Conservation (phyloP, 1,140 invertebrate genomes). For the Thaumetopoea pityocampa region DNA sequence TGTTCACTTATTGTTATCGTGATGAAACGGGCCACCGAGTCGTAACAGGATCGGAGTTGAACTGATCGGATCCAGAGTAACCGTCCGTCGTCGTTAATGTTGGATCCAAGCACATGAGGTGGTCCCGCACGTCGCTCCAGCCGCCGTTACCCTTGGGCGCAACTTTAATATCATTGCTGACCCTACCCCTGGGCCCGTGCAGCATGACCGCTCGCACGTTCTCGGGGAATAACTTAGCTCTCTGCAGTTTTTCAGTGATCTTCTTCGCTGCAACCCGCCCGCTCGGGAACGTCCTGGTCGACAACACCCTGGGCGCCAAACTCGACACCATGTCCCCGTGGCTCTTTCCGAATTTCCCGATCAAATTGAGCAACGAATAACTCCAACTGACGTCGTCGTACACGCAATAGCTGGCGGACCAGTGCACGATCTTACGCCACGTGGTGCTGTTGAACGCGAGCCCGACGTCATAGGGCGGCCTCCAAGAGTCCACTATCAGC, state of each 20-base stretch:
- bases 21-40: too few species aligned
- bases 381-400: conserved; percentile 82
- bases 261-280: conserved; percentile 4
- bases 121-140: conserved; percentile 31
- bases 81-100: conserved; percentile 14
- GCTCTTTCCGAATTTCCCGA: conserved; percentile 16
- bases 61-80: too few species aligned
- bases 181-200: conserved; percentile 16
- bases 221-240: conserved; percentile 13
- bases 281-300: conserved; percentile 12
- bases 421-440: conserved; percentile 87
- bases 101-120: conserved; percentile 25
- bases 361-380: conserved; percentile 31
- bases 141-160: conserved; percentile 20
- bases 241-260: not conserved
- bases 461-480: conserved; percentile 68
- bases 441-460: conserved; percentile 91
- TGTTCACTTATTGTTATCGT: too few species aligned
- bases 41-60: too few species aligned
- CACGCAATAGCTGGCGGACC: conserved; percentile 91
- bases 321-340: conserved; percentile 23
- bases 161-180: not conserved
- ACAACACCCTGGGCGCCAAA: conserved; percentile 21
- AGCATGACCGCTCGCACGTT: conserved; percentile 21
- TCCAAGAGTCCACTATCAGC: conserved; percentile 29